Base-by-base conservation (phyloP, 2,888 invertebrate species). In the Julus scandinavius region DNA sequence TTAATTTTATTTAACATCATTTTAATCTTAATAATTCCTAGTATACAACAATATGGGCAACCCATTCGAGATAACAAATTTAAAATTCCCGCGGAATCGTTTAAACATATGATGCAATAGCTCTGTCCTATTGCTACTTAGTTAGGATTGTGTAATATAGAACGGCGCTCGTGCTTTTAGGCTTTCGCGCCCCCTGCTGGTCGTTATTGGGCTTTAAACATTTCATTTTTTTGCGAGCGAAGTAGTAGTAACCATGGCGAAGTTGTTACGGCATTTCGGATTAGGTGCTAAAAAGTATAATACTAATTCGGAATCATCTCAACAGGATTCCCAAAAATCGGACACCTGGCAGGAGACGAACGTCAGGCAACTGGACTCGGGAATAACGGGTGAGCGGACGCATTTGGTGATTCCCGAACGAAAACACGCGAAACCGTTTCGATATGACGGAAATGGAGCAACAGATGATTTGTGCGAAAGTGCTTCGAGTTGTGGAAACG, bases 231-330 rank as follows among this genome's bases (percentile, higher is more conserved):
- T 85, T 49, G 85, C n/a, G n/a, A 85, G 45, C 50, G 6, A 49
- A 49, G 50, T 85, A 85, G 45, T 20, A 20, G 50, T 45, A 45
- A 45, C 45, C 50, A 85, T 85, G 85, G 85, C 85, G 85, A 85
- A 85, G 50, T 50, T 85, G 45, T n/a, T 85, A 45, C 45, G 50
- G 50, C 85, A 85, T n/a, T 85, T 85, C 13, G 85, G 85, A 49
- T 85, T 85, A 50, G 85, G 85, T 49, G 85, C 85, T 50, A 85
- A 85, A 50, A 85, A 85, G 85, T 85, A 50, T 50, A 85, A 85
- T 45, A 85, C 50, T 6, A 50, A 85, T 11, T 49, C 85, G 85
- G 85, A 45, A 45, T 85, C 85, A 1, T n/a, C 45, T 9, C 49
- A 85, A 15, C 80, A 80, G 38, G 80, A 80, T 80, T 80, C 38